A percentile compares a stretch with the other conserved stretches of the same genome.
Conservation (phyloP, 35 echinoderm and acorn worm genomes). For the Chiridota heheva region DNA sequence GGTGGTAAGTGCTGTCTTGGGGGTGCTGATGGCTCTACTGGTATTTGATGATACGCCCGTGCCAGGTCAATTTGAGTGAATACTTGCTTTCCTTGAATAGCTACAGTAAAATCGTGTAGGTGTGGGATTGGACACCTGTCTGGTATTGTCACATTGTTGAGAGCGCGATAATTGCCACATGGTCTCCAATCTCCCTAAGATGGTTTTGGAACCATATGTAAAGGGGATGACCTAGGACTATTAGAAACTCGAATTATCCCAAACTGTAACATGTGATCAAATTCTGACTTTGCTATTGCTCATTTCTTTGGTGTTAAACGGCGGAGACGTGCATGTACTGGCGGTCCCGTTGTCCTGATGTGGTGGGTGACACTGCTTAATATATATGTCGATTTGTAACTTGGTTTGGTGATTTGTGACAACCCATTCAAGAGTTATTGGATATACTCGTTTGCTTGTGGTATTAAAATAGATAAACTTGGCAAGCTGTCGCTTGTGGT, state of each 20-base stretch:
- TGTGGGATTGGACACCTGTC: slow-evolving; percentile 45
- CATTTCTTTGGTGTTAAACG: not conserved
- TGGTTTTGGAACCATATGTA: slow-evolving; percentile 36
- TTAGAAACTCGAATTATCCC: slow-evolving; percentile 27
- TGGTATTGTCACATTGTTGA: slow-evolving; percentile 11
- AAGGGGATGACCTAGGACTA: slow-evolving; percentile 26
- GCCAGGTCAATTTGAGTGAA: slow-evolving; percentile 35
- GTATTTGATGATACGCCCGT: slow-evolving; percentile 48
- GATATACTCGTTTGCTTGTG: not conserved
- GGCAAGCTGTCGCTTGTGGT: not conserved
- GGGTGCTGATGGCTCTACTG: not conserved
- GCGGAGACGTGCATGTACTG: slow-evolving; percentile 1
- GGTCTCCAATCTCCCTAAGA: slow-evolving; percentile 38
- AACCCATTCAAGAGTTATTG: not conserved
- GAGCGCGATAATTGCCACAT: slow-evolving; percentile 47
- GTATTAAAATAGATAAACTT: not conserved
- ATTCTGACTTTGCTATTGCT: slow-evolving; percentile 8
- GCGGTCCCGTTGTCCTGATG: slow-evolving; percentile 13
- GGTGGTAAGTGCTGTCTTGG: slow-evolving; percentile 60
- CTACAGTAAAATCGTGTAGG: slow-evolving; percentile 13
- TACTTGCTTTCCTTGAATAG: slow-evolving; percentile 7
- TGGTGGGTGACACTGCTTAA: slow-evolving; percentile 40
- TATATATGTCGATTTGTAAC: not conserved
- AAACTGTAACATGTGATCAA: slow-evolving; percentile 16
- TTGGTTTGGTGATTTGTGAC: slow-evolving; percentile 8